Percentiles rank a stretch among this genome's conserved stretches.
Conservation (phyloP, 2,113 vertebrate genomes). For the Entomyzon cyanotis region DNA sequence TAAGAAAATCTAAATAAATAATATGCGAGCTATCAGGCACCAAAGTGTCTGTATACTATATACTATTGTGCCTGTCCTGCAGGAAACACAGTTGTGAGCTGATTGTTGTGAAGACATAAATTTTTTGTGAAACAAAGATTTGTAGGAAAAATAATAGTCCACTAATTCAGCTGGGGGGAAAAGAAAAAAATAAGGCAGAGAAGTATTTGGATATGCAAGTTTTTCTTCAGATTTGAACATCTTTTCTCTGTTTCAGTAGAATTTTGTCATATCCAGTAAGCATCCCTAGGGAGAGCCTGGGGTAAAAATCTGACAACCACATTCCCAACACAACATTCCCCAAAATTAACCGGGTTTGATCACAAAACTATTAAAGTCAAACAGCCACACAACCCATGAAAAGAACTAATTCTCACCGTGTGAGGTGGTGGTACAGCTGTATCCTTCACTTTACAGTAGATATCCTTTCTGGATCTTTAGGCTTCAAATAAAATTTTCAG, state of each 20-base stretch:
- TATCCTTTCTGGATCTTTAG: background rate
- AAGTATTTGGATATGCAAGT: background rate
- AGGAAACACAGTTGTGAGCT: background rate
- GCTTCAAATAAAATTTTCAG: background rate
- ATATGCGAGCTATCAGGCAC: background rate
- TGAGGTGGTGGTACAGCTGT: background rate
- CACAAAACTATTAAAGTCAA: background rate
- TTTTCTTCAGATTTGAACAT: background rate
- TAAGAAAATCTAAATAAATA: background rate
- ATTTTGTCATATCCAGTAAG: background rate
- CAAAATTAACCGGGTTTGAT: background rate
- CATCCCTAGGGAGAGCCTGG: background rate
- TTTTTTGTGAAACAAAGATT: background rate
- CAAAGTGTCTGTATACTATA: background rate
- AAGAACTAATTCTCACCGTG: background rate
- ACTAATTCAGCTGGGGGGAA: background rate
- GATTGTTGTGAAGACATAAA: background rate
- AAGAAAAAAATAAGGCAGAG: background rate
- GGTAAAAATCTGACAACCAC: background rate
- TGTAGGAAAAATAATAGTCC: background rate
- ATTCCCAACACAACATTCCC: background rate
- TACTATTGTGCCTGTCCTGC: background rate
- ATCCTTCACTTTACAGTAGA: background rate
- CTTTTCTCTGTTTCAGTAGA: background rate
- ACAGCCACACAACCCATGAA: background rate